phyloP scores from a whole-genome alignment of 2,113 vertebrate species.

The Amazona vittata region DNA sequence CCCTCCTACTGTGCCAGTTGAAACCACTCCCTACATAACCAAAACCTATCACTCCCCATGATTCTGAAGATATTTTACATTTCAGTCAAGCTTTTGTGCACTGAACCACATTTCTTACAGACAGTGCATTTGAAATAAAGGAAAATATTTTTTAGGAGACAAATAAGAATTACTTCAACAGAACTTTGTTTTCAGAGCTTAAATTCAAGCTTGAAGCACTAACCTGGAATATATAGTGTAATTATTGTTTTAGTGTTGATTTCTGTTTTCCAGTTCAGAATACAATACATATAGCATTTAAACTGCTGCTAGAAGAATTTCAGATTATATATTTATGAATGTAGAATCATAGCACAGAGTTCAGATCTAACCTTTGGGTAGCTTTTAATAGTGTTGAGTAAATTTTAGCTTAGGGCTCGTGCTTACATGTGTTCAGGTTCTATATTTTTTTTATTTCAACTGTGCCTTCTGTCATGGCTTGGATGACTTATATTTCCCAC shows the following conservation, averaged over 20 bases:
- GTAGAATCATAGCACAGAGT: not conserved
- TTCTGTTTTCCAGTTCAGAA: constrained; percentile 8
- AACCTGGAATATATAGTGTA: not conserved
- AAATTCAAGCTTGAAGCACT: not conserved
- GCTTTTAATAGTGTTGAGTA: not conserved
- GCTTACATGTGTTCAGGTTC: constrained; percentile 47
- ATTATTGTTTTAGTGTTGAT: not conserved
- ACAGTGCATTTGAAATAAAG: not conserved
- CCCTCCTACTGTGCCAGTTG: constrained; percentile 11
- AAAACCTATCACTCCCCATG: not conserved
- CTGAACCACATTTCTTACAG: not conserved
- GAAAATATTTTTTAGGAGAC: not conserved
- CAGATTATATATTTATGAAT: not conserved
- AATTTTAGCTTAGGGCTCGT: constrained; percentile 41
- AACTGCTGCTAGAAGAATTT: not conserved
- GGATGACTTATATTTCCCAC: constrained; percentile 77
- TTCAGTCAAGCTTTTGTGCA: not conserved
- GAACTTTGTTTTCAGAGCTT: not conserved
- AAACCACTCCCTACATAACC: not conserved
- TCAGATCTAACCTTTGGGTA: constrained; percentile 4
- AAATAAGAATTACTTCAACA: not conserved
- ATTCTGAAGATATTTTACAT: constrained; percentile 2
- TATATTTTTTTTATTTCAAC: constrained; percentile 58
- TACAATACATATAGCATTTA: not conserved
- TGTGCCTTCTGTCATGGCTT: constrained; percentile 66